Evolutionary conservation across 2,113 vertebrate genomes (phyloP).

Genomic region (Apodemus sylvaticus): DNA sequence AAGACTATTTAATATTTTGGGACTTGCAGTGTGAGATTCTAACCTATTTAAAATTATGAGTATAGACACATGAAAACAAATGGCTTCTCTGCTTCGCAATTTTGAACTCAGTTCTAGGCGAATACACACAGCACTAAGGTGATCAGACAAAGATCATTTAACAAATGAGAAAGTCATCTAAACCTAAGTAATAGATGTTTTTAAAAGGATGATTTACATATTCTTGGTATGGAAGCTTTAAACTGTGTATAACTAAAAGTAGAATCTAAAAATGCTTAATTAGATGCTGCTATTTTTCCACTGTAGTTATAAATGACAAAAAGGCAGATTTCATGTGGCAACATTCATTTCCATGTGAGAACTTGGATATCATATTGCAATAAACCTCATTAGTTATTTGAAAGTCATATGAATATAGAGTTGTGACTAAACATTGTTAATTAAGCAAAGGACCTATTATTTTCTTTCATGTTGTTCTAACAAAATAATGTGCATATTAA

Average conservation of each 20-base stretch:
- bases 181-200: conserved; percentile 37
- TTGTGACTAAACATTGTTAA: conserved; percentile 49
- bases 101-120: conserved; percentile 33
- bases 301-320: conserved; percentile 18
- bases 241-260: conserved; percentile 33
- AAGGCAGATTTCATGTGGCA: conserved; percentile 49
- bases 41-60: conserved; percentile 1
- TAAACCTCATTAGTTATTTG: conserved; percentile 36
- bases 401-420: conserved; percentile 58
- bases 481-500: conserved; percentile 54
- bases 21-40: conserved; percentile 27
- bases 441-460: conserved; percentile 52
- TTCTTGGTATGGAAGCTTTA: not conserved
- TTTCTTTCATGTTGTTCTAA: conserved; percentile 40
- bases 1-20: conserved; percentile 35
- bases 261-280: conserved; percentile 49
- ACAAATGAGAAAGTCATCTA: not conserved
- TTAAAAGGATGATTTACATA: not conserved
- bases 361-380: conserved; percentile 19
- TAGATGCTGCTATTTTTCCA: conserved; percentile 22
- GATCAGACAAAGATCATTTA: not conserved
- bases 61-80: not conserved
- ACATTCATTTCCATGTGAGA: conserved; percentile 46
- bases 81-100: not conserved
- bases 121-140: not conserved